Evolutionary conservation across 2,797 vertebrate species (phyloP).

Genomic region (Valencia hispanica): DNA sequence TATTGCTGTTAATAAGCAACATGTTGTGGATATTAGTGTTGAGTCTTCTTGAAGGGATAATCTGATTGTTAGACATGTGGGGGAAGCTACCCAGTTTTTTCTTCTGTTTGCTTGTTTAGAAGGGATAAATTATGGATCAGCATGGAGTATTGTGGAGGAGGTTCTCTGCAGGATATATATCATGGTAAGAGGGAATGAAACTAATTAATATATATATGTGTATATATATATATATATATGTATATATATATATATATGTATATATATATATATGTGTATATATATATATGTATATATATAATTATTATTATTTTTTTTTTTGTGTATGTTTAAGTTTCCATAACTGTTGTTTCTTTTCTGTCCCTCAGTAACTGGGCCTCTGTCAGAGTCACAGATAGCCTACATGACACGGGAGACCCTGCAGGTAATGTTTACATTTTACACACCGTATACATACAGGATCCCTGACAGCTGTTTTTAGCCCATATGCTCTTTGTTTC

Average conservation of each 20-base stretch:
- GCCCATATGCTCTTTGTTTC: neutral
- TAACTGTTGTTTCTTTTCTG: constrained; percentile 3
- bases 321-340: too few relatives aligned
- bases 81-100: neutral
- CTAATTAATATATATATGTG: too few relatives aligned
- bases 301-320: neutral
- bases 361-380: constrained; percentile 91
- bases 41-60: neutral
- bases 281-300: too few relatives aligned
- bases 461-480: too few relatives aligned
- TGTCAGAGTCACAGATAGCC: constrained; percentile 96
- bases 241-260: too few relatives aligned
- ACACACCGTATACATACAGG: neutral
- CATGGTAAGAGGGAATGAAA: constrained; percentile 82
- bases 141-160: constrained; percentile 99
- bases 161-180: constrained; percentile 98
- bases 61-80: neutral
- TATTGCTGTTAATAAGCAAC: constrained; percentile 1
- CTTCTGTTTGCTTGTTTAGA: constrained; percentile 69
- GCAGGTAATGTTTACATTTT: constrained; percentile 81
- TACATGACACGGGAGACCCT: constrained; percentile 98
- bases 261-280: too few relatives aligned
- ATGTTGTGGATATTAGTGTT: neutral
- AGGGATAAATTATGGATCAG: constrained; percentile 99
- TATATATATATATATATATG: too few relatives aligned